phyloP scores from a whole-genome alignment of 2,113 vertebrate species.

The Anseranas semipalmata region DNA sequence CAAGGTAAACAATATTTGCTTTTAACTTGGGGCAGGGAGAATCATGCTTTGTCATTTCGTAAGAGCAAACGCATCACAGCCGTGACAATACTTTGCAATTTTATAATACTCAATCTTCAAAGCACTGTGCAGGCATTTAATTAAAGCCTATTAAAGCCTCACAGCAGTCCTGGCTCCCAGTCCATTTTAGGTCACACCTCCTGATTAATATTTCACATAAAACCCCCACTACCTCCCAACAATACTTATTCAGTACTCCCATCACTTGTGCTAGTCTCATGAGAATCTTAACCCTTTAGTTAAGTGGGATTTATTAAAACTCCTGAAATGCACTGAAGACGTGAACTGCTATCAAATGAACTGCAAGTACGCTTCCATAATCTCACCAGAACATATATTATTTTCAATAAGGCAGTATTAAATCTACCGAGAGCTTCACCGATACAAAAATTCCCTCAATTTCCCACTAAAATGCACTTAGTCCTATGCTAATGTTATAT shows the following conservation, averaged over 20 bases:
- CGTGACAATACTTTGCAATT: background rate
- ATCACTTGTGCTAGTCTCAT: background rate
- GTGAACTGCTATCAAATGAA: background rate
- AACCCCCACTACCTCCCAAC: background rate
- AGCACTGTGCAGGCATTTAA: background rate
- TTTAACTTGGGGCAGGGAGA: background rate
- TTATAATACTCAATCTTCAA: background rate
- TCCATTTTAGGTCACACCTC: background rate
- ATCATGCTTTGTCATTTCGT: background rate
- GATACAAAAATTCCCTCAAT: background rate
- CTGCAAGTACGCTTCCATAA: background rate
- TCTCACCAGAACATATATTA: background rate
- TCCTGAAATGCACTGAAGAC: background rate
- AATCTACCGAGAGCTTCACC: background rate
- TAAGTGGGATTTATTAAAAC: slow-evolving; percentile 2
- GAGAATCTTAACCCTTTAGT: slow-evolving; percentile 9
- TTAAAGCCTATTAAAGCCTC: background rate
- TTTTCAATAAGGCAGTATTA: background rate
- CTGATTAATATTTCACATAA: slow-evolving; percentile 11
- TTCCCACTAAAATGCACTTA: background rate
- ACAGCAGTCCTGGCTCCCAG: background rate
- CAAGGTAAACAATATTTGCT: background rate
- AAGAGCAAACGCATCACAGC: background rate
- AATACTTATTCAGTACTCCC: background rate
- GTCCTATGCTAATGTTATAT: background rate